phyloP scores from a whole-genome alignment of 2,888 invertebrate genomes.

The Encarsia formosa region DNA sequence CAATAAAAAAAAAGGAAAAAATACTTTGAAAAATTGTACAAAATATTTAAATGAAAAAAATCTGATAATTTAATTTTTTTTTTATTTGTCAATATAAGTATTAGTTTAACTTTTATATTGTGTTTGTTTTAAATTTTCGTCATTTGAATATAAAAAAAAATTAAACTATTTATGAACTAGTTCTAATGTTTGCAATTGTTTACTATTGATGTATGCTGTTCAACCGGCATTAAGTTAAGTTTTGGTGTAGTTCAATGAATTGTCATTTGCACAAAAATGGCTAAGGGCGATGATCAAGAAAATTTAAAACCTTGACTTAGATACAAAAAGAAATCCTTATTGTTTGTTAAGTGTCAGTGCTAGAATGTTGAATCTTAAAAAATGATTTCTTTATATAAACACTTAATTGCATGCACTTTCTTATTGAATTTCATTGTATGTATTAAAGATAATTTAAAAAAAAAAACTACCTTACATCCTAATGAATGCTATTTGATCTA shows the following conservation, averaged over 20 bases:
- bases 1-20: constrained; percentile 7
- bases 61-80: too few relatives aligned
- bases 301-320: neutral
- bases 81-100: too few relatives aligned
- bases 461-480: constrained; percentile 28
- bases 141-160: too few relatives aligned
- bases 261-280: constrained; percentile 36
- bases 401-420: constrained; percentile 13
- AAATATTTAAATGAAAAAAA: neutral
- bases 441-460: constrained; percentile 6
- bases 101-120: constrained; percentile 3
- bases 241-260: constrained; percentile 22
- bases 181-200: too few relatives aligned
- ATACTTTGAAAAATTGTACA: neutral
- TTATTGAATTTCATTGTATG: constrained; percentile 36
- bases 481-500: constrained; percentile 31
- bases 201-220: too few relatives aligned
- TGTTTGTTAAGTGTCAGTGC: constrained; percentile 16
- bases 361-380: constrained; percentile 18
- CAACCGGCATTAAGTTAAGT: too few relatives aligned
- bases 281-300: constrained; percentile 1
- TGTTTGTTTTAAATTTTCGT: too few relatives aligned
- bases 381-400: constrained; percentile 17
- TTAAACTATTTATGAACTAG: too few relatives aligned
- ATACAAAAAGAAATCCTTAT: neutral